Percentiles rank a stretch among this genome's conserved stretches.
Conservation (phyloP, 1,140 invertebrate genomes). For the Aphelinus atriplicis region DNA sequence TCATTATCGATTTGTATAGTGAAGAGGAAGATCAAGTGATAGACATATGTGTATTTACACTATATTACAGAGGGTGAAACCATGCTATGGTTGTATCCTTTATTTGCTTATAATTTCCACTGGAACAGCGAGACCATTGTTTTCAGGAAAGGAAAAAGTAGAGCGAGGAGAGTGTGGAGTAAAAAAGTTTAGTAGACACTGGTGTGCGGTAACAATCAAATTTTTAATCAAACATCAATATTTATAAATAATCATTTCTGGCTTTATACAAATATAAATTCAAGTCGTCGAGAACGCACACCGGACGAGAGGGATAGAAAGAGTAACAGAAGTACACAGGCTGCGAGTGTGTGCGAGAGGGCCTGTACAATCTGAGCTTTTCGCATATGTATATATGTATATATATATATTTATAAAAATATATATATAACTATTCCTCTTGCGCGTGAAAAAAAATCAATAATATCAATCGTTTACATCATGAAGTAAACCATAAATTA, state of each 20-base stretch:
- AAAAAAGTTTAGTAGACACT: slow-evolving; percentile 43
- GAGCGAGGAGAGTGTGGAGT: slow-evolving; percentile 29
- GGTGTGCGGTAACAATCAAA: slow-evolving; percentile 59
- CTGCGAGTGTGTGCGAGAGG: neutral
- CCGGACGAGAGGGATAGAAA: slow-evolving; percentile 32
- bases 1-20: too few species aligned
- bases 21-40: too few species aligned
- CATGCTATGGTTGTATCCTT: too few species aligned
- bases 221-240: slow-evolving; percentile 60
- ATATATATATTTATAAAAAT: slow-evolving; percentile 6
- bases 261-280: slow-evolving; percentile 57
- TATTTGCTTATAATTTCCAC: neutral
- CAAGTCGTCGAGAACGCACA: slow-evolving; percentile 39
- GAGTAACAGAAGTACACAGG: slow-evolving; percentile 15
- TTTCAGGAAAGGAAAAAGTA: neutral
- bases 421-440: slow-evolving; percentile 15
- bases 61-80: too few species aligned
- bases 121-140: neutral
- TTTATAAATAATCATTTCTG: slow-evolving; percentile 60
- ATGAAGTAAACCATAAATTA: neutral
- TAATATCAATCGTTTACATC: slow-evolving; percentile 6
- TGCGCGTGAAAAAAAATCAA: neutral
- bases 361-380: slow-evolving; percentile 12
- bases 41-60: too few species aligned
- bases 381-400: slow-evolving; percentile 8